phyloP scores from a whole-genome alignment of 2,888 invertebrate species.

The Anorthoa munda region DNA sequence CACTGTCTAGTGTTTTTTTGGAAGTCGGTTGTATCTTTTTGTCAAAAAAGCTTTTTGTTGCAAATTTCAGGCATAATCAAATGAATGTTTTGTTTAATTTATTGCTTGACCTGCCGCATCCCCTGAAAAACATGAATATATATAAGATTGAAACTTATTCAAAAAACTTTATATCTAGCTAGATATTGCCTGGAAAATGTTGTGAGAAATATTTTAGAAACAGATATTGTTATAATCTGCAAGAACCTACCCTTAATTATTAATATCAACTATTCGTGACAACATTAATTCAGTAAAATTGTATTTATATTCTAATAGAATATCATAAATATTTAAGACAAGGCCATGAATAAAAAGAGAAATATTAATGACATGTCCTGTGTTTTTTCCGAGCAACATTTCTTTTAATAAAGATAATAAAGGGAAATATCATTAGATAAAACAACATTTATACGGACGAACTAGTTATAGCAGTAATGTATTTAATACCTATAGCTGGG shows the following conservation, averaged over 20 bases:
- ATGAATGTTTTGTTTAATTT: not conserved
- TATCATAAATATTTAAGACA: conserved; percentile 20
- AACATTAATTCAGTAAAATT: not conserved
- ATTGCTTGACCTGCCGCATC: not conserved
- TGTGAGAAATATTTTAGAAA: not conserved
- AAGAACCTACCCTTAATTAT: too few species aligned
- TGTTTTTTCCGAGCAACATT: not conserved
- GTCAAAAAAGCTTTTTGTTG: too few species aligned
- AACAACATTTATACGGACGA: not conserved
- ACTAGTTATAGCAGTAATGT: not conserved
- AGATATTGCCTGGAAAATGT: not conserved
- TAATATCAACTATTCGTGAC: too few species aligned
- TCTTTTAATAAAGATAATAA: conserved; percentile 10
- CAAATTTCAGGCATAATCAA: not conserved
- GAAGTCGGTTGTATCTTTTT: too few species aligned
- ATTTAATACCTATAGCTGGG: conserved; percentile 9
- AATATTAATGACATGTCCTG: conserved; percentile 24
- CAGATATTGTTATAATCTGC: too few species aligned
- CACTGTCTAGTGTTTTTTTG: too few species aligned
- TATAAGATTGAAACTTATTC: not conserved
- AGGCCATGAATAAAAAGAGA: conserved; percentile 10
- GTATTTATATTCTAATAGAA: not conserved
- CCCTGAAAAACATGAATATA: not conserved
- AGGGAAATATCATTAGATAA: not conserved
- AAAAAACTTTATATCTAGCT: not conserved